A percentile compares a stretch with the other conserved stretches of the same genome.
phyloP scores from a whole-genome alignment of 1,140 invertebrate genomes.

The Caerostris extrusa region DNA sequence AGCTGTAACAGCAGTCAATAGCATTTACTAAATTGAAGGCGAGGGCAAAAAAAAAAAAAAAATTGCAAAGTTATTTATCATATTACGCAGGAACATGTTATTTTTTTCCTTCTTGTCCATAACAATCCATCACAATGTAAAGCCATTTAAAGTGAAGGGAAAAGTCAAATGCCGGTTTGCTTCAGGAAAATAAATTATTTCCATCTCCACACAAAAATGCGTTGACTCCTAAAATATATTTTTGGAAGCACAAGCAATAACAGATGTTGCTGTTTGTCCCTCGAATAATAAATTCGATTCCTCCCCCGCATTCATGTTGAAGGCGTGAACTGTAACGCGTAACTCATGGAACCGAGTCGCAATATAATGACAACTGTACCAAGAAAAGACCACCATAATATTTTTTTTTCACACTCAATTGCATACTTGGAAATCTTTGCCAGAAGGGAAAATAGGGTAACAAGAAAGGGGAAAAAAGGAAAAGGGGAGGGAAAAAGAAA shows the following conservation, averaged over 20 bases:
- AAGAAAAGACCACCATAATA: background rate
- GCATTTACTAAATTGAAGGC: background rate
- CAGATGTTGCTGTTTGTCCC: background rate
- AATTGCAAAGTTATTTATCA: background rate
- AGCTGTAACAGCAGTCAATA: slow-evolving; percentile 22
- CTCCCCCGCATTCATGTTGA: background rate
- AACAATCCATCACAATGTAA: slow-evolving; percentile 8
- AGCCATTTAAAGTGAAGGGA: background rate
- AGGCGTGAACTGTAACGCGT: background rate
- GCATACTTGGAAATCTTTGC: background rate
- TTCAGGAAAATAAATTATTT: slow-evolving; percentile 17
- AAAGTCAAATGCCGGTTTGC: background rate
- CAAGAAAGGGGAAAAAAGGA: background rate
- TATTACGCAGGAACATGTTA: background rate
- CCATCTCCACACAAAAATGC: background rate
- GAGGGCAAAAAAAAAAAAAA: background rate
- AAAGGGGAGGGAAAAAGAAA: background rate
- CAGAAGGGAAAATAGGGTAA: background rate
- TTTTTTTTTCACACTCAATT: background rate
- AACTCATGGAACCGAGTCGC: background rate
- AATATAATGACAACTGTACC: background rate
- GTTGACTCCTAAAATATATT: background rate
- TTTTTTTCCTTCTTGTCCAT: background rate
- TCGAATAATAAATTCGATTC: slow-evolving; percentile 26
- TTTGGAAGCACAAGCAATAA: background rate